Evolutionary conservation across 2,113 vertebrate species (phyloP), one percentile per base, ranked within the genome.

Genomic region (Gobio gobio): DNA sequence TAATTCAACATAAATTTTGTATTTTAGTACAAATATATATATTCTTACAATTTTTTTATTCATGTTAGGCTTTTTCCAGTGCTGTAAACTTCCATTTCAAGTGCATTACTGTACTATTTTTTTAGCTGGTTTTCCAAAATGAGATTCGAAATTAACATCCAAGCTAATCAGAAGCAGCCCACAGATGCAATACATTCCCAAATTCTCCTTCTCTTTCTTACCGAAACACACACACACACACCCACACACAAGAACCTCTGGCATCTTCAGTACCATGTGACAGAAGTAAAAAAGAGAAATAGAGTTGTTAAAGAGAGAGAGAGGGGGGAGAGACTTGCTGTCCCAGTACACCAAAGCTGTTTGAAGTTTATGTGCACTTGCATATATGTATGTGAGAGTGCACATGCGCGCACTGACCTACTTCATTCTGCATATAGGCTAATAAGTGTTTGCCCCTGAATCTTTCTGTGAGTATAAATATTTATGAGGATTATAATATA

Each of bases 401-500:
- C 68, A 47, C 51, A 59, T 87, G 76, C 75, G 47, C 64, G 43
- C 29, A 26, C 78, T 88, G 77, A 84, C 87, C 85, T 88, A 86
- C 82, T 86, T 88, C 78, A 82, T 59, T 85, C 58, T 88, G 85
- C 87, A 86, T 88, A 86, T 78, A 86, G 78, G 85, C 85, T 88
- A 88, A 82, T 88, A 83, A 88, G 85, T 59, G 54, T 82, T 76
- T 68, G 82, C 85, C 84, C 77, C 84, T 70, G 24, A 83, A 86
- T 83, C 78, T 61, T 81, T 85, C 54, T 43, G 54, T 58, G 58
- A 18, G 72, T 75, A 88, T 88, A 86, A 70, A 88, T 88, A 88
- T 88, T 84, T 85, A 88, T 86, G 85, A 88, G 85, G 82, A 85
- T 88, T 88, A 88, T 64, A 70, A 47, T 74, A 85, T 85, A 85